A percentile compares a stretch with the other conserved stretches of the same genome.
These are phyloP conservation scores for Drosophila nr. medialis DNA, from an alignment of 2,888 invertebrate genomes.

Conservation along the genomic window DNA sequence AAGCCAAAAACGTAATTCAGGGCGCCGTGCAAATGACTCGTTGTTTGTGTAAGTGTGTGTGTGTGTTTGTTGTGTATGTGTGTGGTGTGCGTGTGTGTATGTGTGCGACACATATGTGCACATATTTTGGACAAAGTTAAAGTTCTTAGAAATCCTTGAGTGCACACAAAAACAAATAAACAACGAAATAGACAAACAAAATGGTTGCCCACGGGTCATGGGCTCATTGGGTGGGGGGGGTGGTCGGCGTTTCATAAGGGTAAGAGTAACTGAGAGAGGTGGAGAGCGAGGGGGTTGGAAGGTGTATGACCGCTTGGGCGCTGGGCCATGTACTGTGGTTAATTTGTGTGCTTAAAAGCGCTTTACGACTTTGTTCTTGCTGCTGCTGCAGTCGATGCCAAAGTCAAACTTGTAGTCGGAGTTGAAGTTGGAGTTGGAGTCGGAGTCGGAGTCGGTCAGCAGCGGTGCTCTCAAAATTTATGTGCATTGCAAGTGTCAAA, in stretches of 20 bases:
- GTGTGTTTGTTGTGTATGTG: conserved; percentile 18
- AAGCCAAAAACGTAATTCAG: conserved; percentile 35
- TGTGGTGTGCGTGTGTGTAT: conserved; percentile 15
- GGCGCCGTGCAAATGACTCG: conserved; percentile 45
- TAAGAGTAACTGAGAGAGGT: background rate
- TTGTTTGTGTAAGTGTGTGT: conserved; percentile 17
- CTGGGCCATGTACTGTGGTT: conserved; percentile 80
- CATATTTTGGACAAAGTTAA: conserved; percentile 79
- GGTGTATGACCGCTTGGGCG: conserved; percentile 57
- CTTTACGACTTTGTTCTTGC: conserved; percentile 78
- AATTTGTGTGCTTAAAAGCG: conserved; percentile 84
- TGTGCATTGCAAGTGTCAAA: conserved; percentile 83
- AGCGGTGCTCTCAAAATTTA: conserved; percentile 58
- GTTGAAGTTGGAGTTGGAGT: background rate
- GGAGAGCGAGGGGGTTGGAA: conserved; percentile 4
- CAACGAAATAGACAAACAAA: conserved; percentile 79
- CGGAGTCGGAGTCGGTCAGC: conserved; percentile 52
- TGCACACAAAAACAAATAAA: conserved; percentile 83
- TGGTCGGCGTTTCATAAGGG: background rate
- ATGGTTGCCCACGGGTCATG: conserved; percentile 49
- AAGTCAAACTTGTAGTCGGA: conserved; percentile 9
- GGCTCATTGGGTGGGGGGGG: background rate
- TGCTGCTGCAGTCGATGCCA: conserved; percentile 4
- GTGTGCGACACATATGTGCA: conserved; percentile 54
- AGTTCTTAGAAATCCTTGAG: conserved; percentile 83